Evolutionary conservation across 2,888 invertebrate genomes (phyloP).

Genomic region (Venusia cambrica): DNA sequence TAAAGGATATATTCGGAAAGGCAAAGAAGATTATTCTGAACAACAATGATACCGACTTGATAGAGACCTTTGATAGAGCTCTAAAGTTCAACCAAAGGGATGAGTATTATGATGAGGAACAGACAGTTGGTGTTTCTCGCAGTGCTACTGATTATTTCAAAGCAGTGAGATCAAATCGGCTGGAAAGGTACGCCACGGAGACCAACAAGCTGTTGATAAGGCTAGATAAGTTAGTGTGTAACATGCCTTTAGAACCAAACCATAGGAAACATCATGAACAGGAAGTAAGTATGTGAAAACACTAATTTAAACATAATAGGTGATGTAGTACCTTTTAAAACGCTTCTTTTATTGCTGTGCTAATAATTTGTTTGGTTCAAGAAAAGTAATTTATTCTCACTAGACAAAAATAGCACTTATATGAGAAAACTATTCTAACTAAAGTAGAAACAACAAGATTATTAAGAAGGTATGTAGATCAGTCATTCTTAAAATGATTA

Average conservation of each 20-base stretch:
- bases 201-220: conserved; percentile 97
- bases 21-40: conserved; percentile 85
- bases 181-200: conserved; percentile 95
- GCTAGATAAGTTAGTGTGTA: conserved; percentile 92
- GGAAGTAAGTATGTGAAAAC: conserved; percentile 79
- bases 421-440: too few relatives aligned
- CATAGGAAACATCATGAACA: conserved; percentile 88
- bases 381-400: too few relatives aligned
- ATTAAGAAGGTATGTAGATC: too few relatives aligned
- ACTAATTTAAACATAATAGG: too few relatives aligned
- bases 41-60: conserved; percentile 80
- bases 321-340: too few relatives aligned
- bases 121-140: conserved; percentile 84
- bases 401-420: too few relatives aligned
- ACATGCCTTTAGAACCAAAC: conserved; percentile 87
- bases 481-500: too few relatives aligned
- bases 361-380: too few relatives aligned
- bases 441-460: too few relatives aligned
- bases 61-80: conserved; percentile 80
- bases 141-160: conserved; percentile 90
- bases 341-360: too few relatives aligned
- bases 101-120: conserved; percentile 62
- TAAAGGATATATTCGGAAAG: conserved; percentile 92
- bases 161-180: conserved; percentile 78
- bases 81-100: conserved; percentile 66